Conservation (phyloP, 1,140 invertebrate genomes). For the Antheraea mylitta region DNA sequence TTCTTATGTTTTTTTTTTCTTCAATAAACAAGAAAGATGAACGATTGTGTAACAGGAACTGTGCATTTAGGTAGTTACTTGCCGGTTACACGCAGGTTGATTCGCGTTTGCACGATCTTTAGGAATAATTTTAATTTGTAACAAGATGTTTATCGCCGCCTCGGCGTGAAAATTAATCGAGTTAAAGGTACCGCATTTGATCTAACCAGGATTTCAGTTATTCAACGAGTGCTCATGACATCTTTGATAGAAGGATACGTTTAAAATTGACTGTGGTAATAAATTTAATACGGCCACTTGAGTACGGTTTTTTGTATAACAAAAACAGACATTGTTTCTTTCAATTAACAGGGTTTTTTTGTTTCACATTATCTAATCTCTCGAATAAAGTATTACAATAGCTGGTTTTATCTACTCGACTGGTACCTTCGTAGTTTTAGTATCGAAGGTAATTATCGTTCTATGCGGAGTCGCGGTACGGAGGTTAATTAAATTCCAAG, state of each 20-base stretch:
- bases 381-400: neutral
- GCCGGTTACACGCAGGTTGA: too few species aligned
- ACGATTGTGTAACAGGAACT: neutral
- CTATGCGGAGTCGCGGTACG: constrained; percentile 7
- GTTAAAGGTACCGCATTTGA: too few species aligned
- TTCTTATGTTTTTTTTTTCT: neutral
- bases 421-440: neutral
- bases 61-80: neutral
- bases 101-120: too few species aligned
- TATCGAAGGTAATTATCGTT: neutral
- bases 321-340: neutral
- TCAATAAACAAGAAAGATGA: neutral
- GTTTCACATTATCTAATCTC: too few species aligned
- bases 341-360: neutral
- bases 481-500: constrained; percentile 21
- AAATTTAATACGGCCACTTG: neutral
- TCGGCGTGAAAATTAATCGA: too few species aligned
- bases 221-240: neutral
- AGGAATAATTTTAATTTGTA: too few species aligned
- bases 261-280: neutral
- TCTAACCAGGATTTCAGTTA: neutral
- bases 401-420: neutral
- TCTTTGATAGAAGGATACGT: neutral
- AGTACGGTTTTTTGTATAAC: neutral
- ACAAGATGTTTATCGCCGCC: too few species aligned